Conservation (phyloP, 2,113 vertebrate genomes). For the Cebidichthys violaceus region DNA sequence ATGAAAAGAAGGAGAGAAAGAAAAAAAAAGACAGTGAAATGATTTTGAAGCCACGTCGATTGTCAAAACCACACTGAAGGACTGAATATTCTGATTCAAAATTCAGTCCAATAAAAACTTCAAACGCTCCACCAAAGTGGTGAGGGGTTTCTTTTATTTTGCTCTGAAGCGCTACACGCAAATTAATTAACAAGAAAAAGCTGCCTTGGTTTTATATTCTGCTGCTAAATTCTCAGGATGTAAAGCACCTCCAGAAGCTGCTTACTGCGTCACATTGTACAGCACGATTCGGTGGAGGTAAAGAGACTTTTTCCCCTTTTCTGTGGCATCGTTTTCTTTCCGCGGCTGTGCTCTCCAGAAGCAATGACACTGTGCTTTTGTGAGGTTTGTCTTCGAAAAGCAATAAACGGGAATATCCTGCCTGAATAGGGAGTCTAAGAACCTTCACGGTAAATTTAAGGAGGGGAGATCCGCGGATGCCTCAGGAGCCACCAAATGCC, state of each 20-base stretch:
- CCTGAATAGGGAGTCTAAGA: constrained; percentile 94
- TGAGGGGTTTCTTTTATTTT: not conserved
- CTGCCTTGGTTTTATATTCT: constrained; percentile 9
- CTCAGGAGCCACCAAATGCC: constrained; percentile 95
- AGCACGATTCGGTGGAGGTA: constrained; percentile 36
- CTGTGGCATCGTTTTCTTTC: constrained; percentile 50
- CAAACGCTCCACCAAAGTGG: not conserved
- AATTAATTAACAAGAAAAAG: constrained; percentile 37
- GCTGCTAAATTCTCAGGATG: constrained; percentile 21
- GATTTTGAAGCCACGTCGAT: not conserved
- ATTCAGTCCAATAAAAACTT: not conserved
- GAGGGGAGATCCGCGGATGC: constrained; percentile 87
- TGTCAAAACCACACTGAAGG: not conserved
- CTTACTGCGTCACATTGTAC: constrained; percentile 45
- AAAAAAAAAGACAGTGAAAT: not conserved
- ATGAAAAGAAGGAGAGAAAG: no score
- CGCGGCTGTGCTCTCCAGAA: constrained; percentile 55
- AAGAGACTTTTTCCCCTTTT: not conserved
- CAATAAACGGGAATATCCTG: constrained; percentile 90
- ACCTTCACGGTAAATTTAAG: constrained; percentile 86
- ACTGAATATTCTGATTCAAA: not conserved
- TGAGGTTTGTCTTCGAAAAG: constrained; percentile 81
- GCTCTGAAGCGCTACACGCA: not conserved
- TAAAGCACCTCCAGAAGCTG: constrained; percentile 55
- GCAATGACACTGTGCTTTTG: constrained; percentile 75